Evolutionary conservation across 2,797 vertebrate species (phyloP), one percentile per base, ranked within the genome.

Genomic region (Pangasius larnaudii): DNA sequence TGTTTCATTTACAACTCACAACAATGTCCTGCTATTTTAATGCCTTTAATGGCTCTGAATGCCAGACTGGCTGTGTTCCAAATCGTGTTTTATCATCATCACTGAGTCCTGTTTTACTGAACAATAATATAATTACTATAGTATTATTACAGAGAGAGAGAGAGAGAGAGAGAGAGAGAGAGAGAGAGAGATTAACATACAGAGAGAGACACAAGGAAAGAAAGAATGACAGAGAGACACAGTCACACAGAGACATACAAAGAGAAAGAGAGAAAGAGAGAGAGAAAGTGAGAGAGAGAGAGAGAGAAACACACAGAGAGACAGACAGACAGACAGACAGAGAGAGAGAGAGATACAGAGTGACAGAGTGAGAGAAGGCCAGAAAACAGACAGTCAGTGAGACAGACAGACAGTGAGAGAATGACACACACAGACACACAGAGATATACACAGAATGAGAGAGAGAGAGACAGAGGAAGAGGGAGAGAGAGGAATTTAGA

Each of bases 1-100:
- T 9, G 71, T 74, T 77, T 77, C 16, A 13, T 51, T 77, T 30
- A 51, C 74, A 77, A 51, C 53, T 79, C 77, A 79, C 49, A 78
- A 30, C 51, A 56, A 10, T 6, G 1, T 79, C 78, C 78, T 80
- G 53, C 53, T 39, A 36, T 39, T 53, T 78, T 53, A 78, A 78
- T 53, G 49, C 49, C n/a, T 51, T 51, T 53, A 30, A 24, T 39
- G 11, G 30, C 30, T 59, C 19, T 59, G 33, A 59, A 22, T 59
- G 33, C 8, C 30, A 58, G n/a, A 39, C 30, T 11, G 77, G 18
- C 51, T 33, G 53, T 59, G 78, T 14, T 59, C 33, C 53, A 81
- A 61, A 80, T 39, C 33, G 0, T 78, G 49, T 78, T 53, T 56
- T 33, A 78, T 78, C 75, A 18, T 30, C 49, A 30, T 78, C 75